Percentiles rank a stretch among this genome's conserved stretches.
Conservation (phyloP, 1,140 invertebrate species). For the Muscidifurax raptorellus region DNA sequence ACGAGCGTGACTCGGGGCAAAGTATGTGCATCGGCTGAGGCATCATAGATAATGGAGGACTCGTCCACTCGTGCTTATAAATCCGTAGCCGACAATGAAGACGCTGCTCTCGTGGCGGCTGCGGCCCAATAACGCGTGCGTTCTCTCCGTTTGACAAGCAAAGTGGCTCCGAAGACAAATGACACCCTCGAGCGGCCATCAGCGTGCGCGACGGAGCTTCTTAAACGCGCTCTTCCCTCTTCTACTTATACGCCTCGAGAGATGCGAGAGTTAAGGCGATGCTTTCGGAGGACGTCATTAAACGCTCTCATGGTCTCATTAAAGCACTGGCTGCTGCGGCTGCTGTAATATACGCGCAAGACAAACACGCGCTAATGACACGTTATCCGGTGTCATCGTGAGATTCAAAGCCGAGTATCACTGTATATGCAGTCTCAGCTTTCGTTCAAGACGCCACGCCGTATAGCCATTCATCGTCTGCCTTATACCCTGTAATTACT, state of each 20-base stretch:
- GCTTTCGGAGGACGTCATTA: slow-evolving; percentile 55
- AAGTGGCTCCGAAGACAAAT: slow-evolving; percentile 66
- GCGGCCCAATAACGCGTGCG: slow-evolving; percentile 54
- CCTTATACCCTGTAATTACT: neutral
- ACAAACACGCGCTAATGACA: slow-evolving; percentile 27
- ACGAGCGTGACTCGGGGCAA: neutral
- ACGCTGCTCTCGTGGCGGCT: neutral
- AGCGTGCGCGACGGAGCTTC: slow-evolving; percentile 3
- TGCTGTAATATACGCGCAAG: neutral
- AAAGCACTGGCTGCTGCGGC: neutral
- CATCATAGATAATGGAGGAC: slow-evolving; percentile 37
- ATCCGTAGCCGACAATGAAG: slow-evolving; percentile 37
- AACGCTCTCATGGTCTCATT: slow-evolving; percentile 1
- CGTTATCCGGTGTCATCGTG: neutral
- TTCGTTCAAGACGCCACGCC: neutral
- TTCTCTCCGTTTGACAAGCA: slow-evolving; percentile 61
- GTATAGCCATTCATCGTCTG: neutral
- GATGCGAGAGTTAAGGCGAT: slow-evolving; percentile 11
- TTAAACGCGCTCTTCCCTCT: slow-evolving; percentile 49
- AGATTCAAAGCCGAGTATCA: neutral
- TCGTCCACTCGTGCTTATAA: slow-evolving; percentile 6
- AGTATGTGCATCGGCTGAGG: no score
- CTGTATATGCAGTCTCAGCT: neutral
- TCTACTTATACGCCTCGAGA: neutral
- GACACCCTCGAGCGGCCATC: slow-evolving; percentile 54